Conservation (phyloP, 2,797 vertebrate genomes). For the Sebastes diploproa region DNA sequence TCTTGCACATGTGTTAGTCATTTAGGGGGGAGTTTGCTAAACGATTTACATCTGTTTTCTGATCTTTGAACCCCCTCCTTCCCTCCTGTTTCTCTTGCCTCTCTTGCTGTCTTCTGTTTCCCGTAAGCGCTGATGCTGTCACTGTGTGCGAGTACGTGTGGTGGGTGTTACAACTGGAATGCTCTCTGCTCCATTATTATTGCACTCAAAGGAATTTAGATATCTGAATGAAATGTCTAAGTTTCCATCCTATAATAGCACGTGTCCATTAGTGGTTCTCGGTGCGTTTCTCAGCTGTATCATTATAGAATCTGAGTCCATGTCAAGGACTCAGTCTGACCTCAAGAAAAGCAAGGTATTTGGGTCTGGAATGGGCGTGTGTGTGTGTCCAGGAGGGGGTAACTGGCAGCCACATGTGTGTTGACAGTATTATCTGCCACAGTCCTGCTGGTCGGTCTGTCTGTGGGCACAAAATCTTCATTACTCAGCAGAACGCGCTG, state of each 20-base stretch:
- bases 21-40: slow-evolving; percentile 80
- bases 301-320: slow-evolving; percentile 44
- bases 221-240: slow-evolving; percentile 60
- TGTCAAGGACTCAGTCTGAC: slow-evolving; percentile 45
- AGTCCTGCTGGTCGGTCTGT: slow-evolving; percentile 51
- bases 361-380: slow-evolving; percentile 40
- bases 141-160: slow-evolving; percentile 24
- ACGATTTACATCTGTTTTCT: slow-evolving; percentile 86
- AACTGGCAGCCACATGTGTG: slow-evolving; percentile 43
- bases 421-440: slow-evolving; percentile 57
- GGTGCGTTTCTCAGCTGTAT: slow-evolving; percentile 38
- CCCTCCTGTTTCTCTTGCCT: slow-evolving; percentile 46
- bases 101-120: slow-evolving; percentile 62
- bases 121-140: slow-evolving; percentile 66
- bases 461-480: slow-evolving; percentile 57
- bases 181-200: slow-evolving; percentile 52
- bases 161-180: slow-evolving; percentile 46
- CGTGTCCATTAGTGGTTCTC: slow-evolving; percentile 61
- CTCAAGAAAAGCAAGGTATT: slow-evolving; percentile 60
- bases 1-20: slow-evolving; percentile 84
- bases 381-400: slow-evolving; percentile 17
- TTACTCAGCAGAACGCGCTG: slow-evolving; percentile 68
- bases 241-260: slow-evolving; percentile 59
- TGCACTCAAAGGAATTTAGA: slow-evolving; percentile 56
- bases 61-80: slow-evolving; percentile 83